Evolutionary conservation across 53 echinoderm and acorn worm species (phyloP).

Genomic region (Glandiceps talaboti): DNA sequence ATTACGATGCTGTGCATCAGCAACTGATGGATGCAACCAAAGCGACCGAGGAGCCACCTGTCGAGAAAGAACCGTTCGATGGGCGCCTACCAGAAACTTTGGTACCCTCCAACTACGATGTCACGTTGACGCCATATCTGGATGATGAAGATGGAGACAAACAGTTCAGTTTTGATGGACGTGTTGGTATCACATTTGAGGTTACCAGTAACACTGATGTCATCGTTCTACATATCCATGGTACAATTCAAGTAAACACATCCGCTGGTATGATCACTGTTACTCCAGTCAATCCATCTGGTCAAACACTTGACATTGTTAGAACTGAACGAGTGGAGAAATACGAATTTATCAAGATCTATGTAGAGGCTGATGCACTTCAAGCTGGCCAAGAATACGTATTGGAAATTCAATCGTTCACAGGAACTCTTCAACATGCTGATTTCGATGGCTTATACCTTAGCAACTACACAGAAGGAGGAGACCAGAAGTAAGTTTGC

Average conservation of each 20-base stretch:
- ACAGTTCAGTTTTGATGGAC: slow-evolving; percentile 73
- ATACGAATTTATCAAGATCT: neutral
- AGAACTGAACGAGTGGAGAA: slow-evolving; percentile 2
- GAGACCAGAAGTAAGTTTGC: too few relatives aligned
- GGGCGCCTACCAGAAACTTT: slow-evolving; percentile 58
- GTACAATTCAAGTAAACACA: neutral
- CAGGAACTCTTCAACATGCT: neutral
- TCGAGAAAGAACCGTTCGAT: slow-evolving; percentile 26
- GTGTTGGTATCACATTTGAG: slow-evolving; percentile 58
- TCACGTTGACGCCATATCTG: slow-evolving; percentile 68
- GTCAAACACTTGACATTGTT: slow-evolving; percentile 21
- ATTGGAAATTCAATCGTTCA: slow-evolving; percentile 46
- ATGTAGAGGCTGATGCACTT: slow-evolving; percentile 2
- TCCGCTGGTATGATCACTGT: neutral
- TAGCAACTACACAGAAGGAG: slow-evolving; percentile 39
- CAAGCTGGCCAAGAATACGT: slow-evolving; percentile 42
- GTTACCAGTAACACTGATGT: slow-evolving; percentile 34
- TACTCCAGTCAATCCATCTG: neutral
- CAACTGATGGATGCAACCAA: neutral
- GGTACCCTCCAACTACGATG: slow-evolving; percentile 49
- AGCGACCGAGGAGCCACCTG: neutral
- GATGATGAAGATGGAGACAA: slow-evolving; percentile 43
- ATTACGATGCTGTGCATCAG: neutral
- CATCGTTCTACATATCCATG: slow-evolving; percentile 57
- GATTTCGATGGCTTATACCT: slow-evolving; percentile 52